Percentiles rank a stretch among this genome's conserved stretches.
These are phyloP conservation scores for Aspidoscelis tigris DNA, from an alignment of 2,113 vertebrate genomes.

Conservation along the genomic window DNA sequence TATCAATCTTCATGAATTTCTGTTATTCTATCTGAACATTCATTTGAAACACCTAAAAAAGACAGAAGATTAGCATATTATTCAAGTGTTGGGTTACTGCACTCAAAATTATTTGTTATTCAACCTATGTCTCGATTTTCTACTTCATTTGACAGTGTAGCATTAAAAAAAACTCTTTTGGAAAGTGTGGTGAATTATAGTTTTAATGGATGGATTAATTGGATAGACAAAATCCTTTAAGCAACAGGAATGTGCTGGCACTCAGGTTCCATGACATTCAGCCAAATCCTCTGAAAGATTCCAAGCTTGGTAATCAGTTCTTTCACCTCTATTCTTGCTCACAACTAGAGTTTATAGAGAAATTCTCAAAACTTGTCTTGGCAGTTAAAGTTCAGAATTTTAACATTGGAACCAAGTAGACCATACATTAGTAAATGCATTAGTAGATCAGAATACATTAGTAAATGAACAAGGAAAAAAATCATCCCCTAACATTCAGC, in stretches of 20 bases:
- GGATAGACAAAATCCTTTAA: not conserved
- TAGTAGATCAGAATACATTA: not conserved
- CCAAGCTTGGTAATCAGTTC: not conserved
- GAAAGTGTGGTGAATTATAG: not conserved
- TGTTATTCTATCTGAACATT: too few species aligned
- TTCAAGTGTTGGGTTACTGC: not conserved
- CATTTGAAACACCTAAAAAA: too few species aligned
- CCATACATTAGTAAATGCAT: not conserved
- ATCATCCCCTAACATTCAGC: rapidly evolving
- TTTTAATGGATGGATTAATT: not conserved
- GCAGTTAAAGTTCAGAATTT: not conserved
- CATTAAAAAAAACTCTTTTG: not conserved
- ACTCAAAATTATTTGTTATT: not conserved
- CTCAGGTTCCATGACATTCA: not conserved
- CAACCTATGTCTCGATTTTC: conserved; percentile 6
- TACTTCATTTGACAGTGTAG: not conserved
- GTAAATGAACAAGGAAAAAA: not conserved
- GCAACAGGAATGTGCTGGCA: not conserved
- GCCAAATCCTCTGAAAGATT: not conserved
- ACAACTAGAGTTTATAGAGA: not conserved
- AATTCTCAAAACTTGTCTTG: not conserved
- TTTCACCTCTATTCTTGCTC: not conserved
- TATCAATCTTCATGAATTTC: too few species aligned
- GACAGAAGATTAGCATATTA: not conserved
- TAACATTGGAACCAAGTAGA: not conserved